phyloP scores from a whole-genome alignment of 2,797 vertebrate species.

The Phyllotis vaccarum region DNA sequence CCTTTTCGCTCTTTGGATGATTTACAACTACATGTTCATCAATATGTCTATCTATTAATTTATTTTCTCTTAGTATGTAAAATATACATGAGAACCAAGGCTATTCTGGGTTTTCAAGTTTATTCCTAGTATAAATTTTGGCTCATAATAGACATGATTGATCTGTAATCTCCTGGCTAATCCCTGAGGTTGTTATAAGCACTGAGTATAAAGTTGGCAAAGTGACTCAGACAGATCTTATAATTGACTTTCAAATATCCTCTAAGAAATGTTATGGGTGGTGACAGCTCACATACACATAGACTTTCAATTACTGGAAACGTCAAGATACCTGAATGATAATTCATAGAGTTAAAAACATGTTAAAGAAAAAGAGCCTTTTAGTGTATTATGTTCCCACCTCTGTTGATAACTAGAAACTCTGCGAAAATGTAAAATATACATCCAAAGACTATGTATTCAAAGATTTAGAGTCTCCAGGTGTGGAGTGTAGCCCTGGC shows the following conservation, averaged over 20 bases:
- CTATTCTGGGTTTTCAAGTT: constrained; percentile 8
- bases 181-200: constrained; percentile 56
- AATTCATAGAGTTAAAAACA: constrained; percentile 39
- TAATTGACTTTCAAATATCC: constrained; percentile 68
- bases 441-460: background rate
- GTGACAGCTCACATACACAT: constrained; percentile 68
- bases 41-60: constrained; percentile 55
- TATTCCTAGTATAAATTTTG: constrained; percentile 33
- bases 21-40: constrained; percentile 35
- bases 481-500: background rate
- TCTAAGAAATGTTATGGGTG: constrained; percentile 67
- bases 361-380: background rate
- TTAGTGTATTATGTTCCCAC: background rate
- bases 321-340: constrained; percentile 51
- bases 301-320: constrained; percentile 63
- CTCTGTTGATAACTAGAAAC: constrained; percentile 27
- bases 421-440: constrained; percentile 5
- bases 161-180: constrained; percentile 73
- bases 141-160: background rate
- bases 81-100: background rate
- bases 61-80: background rate
- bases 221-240: constrained; percentile 47
- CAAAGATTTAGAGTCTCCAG: background rate
- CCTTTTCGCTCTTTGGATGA: constrained; percentile 26
- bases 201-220: constrained; percentile 66